Percentiles rank a stretch among this genome's conserved stretches.
phyloP scores from a whole-genome alignment of 2,888 invertebrate species.

The Electrophaes corylata region DNA sequence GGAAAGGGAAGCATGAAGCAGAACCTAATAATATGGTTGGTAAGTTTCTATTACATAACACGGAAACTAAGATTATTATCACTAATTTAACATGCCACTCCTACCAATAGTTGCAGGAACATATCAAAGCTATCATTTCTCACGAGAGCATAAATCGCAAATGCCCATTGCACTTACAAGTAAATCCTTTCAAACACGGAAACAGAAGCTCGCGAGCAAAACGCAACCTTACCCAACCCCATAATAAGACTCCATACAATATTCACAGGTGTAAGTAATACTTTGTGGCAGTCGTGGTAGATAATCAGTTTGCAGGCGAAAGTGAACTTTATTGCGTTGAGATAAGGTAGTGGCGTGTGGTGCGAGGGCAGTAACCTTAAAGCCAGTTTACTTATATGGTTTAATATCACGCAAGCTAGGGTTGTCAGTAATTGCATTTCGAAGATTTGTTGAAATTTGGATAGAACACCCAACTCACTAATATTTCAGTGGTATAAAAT shows the following conservation, averaged over 20 bases:
- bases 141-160: slow-evolving; percentile 23
- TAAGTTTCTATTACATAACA: slow-evolving; percentile 1
- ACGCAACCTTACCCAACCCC: slow-evolving; percentile 7
- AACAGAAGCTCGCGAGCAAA: slow-evolving; percentile 1
- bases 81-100: slow-evolving; percentile 6
- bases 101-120: slow-evolving; percentile 17
- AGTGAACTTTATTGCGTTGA: slow-evolving; percentile 21
- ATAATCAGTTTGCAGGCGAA: slow-evolving; percentile 17
- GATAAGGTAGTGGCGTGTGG: slow-evolving; percentile 19
- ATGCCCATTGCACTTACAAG: slow-evolving; percentile 12
- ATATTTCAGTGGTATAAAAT: no score
- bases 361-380: slow-evolving; percentile 44
- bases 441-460: not conserved
- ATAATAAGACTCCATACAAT: slow-evolving; percentile 2
- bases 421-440: slow-evolving; percentile 11
- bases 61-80: slow-evolving; percentile 2
- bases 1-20: not conserved
- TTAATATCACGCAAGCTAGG: slow-evolving; percentile 38
- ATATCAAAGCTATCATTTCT: slow-evolving; percentile 27
- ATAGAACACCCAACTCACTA: not conserved
- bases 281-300: slow-evolving; percentile 9
- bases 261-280: slow-evolving; percentile 3
- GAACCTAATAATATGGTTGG: not conserved
- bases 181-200: slow-evolving; percentile 13
- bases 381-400: slow-evolving; percentile 43